Conservation (phyloP, 2,888 invertebrate genomes). For the Folsomia manolachei region DNA sequence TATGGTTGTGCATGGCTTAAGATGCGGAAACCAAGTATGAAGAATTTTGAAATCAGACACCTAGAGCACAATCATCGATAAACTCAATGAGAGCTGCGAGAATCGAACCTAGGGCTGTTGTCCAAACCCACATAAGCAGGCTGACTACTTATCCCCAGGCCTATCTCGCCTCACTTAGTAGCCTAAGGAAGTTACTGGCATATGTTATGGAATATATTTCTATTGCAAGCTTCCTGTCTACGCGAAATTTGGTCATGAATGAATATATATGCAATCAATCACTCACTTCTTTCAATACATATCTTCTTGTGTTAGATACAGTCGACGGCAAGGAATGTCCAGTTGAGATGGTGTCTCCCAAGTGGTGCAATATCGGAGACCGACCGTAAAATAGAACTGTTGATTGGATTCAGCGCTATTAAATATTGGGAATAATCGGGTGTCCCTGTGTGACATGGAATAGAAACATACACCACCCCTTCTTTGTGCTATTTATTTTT, state of each 20-base stretch:
- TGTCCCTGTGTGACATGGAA: too few relatives aligned
- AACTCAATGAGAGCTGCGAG: neutral
- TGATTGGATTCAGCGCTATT: neutral
- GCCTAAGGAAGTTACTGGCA: neutral
- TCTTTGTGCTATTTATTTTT: neutral
- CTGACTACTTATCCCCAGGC: neutral
- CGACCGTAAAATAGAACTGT: neutral
- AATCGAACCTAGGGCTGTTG: neutral
- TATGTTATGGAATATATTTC: too few relatives aligned
- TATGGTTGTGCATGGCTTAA: neutral
- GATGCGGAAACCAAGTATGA: neutral
- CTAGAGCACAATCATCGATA: neutral
- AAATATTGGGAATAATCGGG: neutral
- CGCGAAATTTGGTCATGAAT: too few relatives aligned
- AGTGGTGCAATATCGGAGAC: neutral
- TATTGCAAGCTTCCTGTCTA: too few relatives aligned
- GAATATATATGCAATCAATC: too few relatives aligned
- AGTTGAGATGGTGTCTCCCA: neutral
- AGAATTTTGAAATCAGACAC: neutral
- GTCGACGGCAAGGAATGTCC: neutral
- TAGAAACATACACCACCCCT: too few relatives aligned
- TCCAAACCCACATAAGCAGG: neutral
- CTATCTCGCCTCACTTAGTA: too few relatives aligned
- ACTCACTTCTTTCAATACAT: too few relatives aligned
- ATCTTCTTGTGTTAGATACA: too few relatives aligned